phyloP scores from a whole-genome alignment of 2,888 invertebrate species.

The Camponotus fellah region DNA sequence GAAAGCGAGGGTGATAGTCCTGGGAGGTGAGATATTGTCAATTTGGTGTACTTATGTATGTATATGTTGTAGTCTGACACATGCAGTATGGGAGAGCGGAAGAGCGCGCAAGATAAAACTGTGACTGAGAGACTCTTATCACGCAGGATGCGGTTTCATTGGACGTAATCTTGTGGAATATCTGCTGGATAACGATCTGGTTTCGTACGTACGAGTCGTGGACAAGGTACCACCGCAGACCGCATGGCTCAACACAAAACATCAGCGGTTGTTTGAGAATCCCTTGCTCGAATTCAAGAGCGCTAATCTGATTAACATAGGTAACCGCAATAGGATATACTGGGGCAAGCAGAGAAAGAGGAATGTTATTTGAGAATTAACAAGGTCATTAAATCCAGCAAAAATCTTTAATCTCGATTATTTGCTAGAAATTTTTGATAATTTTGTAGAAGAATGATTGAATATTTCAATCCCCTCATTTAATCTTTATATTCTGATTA shows the following conservation, averaged over 20 bases:
- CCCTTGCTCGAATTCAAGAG: conserved; percentile 95
- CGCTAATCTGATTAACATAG: conserved; percentile 95
- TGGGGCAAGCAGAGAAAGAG: background rate
- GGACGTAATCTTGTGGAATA: conserved; percentile 95
- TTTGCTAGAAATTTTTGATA: background rate
- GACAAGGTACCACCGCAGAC: conserved; percentile 98
- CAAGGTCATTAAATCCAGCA: background rate
- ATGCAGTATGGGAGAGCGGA: conserved; percentile 52
- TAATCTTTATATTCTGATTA: background rate
- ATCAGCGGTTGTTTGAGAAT: conserved; percentile 91
- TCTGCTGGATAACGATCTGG: conserved; percentile 92
- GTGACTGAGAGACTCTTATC: conserved; percentile 58
- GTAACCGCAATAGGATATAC: conserved; percentile 86
- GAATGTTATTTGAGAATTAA: background rate
- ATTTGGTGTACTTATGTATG: background rate
- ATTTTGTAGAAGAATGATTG: conserved; percentile 1
- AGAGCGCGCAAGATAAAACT: conserved; percentile 56
- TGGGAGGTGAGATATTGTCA: conserved; percentile 80
- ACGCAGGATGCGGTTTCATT: conserved; percentile 96
- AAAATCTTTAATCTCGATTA: background rate
- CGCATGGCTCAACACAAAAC: conserved; percentile 94
- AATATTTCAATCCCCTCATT: background rate
- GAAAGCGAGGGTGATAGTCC: conserved; percentile 82
- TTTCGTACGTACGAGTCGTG: conserved; percentile 92
- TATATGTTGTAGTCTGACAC: background rate